A percentile compares a stretch with the other conserved stretches of the same genome.
phyloP scores from a whole-genome alignment of 2,797 vertebrate genomes.

The Naso thynnoides region DNA sequence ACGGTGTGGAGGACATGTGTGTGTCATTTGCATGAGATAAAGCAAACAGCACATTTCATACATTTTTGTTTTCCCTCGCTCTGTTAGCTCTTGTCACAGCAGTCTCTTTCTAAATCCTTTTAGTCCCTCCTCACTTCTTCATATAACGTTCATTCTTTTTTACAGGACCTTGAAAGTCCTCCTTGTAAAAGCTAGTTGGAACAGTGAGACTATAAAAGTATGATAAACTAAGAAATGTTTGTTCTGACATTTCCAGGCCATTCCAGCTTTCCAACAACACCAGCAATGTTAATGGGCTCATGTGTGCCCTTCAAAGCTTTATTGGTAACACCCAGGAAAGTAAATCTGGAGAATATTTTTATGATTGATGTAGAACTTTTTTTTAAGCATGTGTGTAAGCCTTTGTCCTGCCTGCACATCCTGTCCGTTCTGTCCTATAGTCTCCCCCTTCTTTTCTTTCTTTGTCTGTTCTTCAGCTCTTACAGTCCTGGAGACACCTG shows the following conservation, averaged over 20 bases:
- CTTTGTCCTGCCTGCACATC: slow-evolving; percentile 4
- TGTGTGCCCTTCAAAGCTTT: slow-evolving; percentile 37
- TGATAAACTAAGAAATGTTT: slow-evolving; percentile 49
- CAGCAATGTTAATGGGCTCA: slow-evolving; percentile 1
- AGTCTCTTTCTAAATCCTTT: background rate
- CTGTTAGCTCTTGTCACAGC: background rate
- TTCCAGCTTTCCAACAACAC: slow-evolving; percentile 23
- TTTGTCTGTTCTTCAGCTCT: slow-evolving; percentile 9
- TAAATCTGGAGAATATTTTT: slow-evolving; percentile 56
- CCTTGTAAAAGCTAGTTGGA: slow-evolving; percentile 22
- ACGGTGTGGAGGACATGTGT: slow-evolving; percentile 9
- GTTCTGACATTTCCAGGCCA: slow-evolving; percentile 64
- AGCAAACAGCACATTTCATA: background rate
- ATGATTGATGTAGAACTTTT: slow-evolving; percentile 12
- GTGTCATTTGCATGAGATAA: slow-evolving; percentile 38
- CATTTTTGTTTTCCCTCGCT: background rate
- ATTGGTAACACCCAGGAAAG: slow-evolving; percentile 54
- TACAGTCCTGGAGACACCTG: slow-evolving; percentile 55
- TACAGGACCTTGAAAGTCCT: slow-evolving; percentile 13
- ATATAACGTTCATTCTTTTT: slow-evolving; percentile 19
- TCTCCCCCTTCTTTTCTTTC: slow-evolving; percentile 8
- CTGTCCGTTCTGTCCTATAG: slow-evolving; percentile 9
- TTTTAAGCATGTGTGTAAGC: slow-evolving; percentile 19
- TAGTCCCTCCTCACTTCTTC: background rate
- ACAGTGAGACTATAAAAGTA: slow-evolving; percentile 33